Conservation (phyloP, 2,113 vertebrate species). For the Rutilus rutilus region DNA sequence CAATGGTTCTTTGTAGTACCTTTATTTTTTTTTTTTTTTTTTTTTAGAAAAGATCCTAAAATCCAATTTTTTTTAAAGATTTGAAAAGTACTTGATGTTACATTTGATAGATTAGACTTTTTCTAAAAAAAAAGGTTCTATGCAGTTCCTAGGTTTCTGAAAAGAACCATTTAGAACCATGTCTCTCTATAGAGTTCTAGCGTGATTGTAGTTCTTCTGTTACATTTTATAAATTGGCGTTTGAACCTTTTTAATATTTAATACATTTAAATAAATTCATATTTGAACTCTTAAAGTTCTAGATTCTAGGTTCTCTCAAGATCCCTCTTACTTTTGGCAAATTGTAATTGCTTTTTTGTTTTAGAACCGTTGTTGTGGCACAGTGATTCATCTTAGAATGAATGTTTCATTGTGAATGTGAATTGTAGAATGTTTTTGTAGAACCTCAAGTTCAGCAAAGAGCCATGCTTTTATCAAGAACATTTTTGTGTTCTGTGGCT, state of each 20-base stretch:
- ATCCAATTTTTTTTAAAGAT: too few relatives aligned
- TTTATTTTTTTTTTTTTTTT: too few relatives aligned
- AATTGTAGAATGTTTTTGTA: not conserved
- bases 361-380: not conserved
- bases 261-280: not conserved
- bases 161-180: not conserved
- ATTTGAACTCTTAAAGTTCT: not conserved
- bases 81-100: too few relatives aligned
- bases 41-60: too few relatives aligned
- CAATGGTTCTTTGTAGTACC: not conserved
- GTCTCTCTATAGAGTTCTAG: not conserved
- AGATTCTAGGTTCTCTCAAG: not conserved
- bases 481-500: not conserved
- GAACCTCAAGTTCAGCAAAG: not conserved
- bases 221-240: not conserved
- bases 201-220: not conserved
- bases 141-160: not conserved
- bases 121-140: not conserved
- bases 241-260: not conserved
- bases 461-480: not conserved
- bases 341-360: not conserved
- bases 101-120: not conserved
- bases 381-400: not conserved
- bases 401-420: too few relatives aligned
- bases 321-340: not conserved